Base-by-base conservation (phyloP, 2,113 vertebrate species). In the Melierax canorus region DNA sequence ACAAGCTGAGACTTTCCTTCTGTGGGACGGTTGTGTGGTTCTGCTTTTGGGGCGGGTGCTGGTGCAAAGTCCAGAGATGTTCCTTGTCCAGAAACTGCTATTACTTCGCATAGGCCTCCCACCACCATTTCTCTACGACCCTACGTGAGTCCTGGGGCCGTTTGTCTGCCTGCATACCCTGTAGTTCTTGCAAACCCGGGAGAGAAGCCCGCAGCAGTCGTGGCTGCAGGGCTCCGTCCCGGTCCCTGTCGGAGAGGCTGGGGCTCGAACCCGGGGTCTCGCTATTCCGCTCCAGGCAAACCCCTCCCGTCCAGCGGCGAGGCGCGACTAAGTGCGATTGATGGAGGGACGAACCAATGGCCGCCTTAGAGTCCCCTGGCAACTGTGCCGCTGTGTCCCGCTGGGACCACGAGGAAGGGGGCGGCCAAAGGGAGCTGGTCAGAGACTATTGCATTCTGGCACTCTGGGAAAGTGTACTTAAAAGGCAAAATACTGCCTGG, bases 201-300 rank as follows among this genome's bases (percentile, higher is more conserved):
- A 29, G 29, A n/a, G 16, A 9, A 22, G 8, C 22, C 22, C 32
- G 45, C 60, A 5, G 67, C 55, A 5, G 50, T 2, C 7, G 6
- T 2, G 41, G n/a, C 29, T 7, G 1, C 14, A 1, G 11, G 9
- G 45, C 2, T 26, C 24, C 15, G 24, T 18, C 29, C 3, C 16
- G 4, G 3, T 6, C 8, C 8, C 2, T 6, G 22, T 9, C 22
- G 10, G 19, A 4, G 26, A 12, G 10, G 6, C 16, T 8, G n/a
- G 30, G 41, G 10, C 34, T 86, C 56, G 56, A 91, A 75, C 62
- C 15, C 0, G 1, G 0, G 0, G 2, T 0, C 2, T 3, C 8
- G 0, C 9, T 3, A 1, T 19, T 21, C 21, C 2, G 24, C 59
- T 7, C 7, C 15, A 1, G 30, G 41, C 45, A 30, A 43, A 29